Evolutionary conservation across 2,797 vertebrate species (phyloP).

Genomic region (Luscinia megarhynchos): DNA sequence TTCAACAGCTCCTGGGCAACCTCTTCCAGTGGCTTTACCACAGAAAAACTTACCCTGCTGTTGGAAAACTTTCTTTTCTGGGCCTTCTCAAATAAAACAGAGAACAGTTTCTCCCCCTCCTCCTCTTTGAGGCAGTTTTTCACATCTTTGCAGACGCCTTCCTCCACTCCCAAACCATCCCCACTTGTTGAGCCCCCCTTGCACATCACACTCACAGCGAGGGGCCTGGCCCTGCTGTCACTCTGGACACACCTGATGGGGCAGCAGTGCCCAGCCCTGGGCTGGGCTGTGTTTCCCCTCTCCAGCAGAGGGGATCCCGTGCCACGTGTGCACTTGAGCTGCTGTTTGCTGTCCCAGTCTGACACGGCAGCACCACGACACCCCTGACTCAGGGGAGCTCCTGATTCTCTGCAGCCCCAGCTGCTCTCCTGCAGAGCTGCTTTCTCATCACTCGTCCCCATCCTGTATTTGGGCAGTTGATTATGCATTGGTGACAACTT

Average conservation of each 20-base stretch:
- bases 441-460: slow-evolving; percentile 65
- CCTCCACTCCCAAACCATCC: neutral
- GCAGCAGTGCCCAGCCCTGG: neutral
- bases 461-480: slow-evolving; percentile 64
- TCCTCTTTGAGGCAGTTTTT: neutral
- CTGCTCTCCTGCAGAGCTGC: slow-evolving; percentile 61
- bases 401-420: slow-evolving; percentile 61
- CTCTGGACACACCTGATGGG: neutral
- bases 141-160: neutral
- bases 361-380: slow-evolving; percentile 24
- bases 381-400: slow-evolving; percentile 20
- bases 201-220: neutral
- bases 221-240: neutral
- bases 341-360: slow-evolving; percentile 31
- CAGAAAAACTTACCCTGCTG: neutral
- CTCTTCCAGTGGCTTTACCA: neutral
- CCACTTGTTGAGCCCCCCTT: neutral
- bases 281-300: neutral
- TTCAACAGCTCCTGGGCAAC: neutral
- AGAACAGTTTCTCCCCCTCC: neutral
- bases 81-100: neutral
- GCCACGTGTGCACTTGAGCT: slow-evolving; percentile 30
- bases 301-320: slow-evolving; percentile 8
- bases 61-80: neutral
- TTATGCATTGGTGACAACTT: slow-evolving; percentile 67